Evolutionary conservation across 2,797 vertebrate genomes (phyloP).

Genomic region (Mormyrops boulengeri): DNA sequence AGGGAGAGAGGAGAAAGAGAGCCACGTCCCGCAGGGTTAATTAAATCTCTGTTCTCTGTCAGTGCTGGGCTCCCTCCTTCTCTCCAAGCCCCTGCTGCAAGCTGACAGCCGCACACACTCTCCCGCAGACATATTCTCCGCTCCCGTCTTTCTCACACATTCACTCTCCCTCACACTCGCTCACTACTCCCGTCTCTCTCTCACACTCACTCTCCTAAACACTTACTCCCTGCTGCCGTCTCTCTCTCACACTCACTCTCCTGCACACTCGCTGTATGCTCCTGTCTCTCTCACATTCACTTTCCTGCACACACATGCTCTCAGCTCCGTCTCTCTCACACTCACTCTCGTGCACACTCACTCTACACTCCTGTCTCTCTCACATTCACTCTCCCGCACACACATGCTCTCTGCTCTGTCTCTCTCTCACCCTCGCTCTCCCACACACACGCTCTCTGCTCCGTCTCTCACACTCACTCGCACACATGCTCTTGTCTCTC

Average conservation of each 20-base stretch:
- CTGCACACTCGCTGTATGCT: neutral
- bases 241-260: neutral
- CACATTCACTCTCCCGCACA: neutral
- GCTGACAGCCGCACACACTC: constrained; percentile 40
- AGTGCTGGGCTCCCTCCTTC: constrained; percentile 42
- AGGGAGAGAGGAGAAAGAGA: constrained; percentile 15
- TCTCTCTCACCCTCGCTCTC: neutral
- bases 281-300: neutral
- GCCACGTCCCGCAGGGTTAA: constrained; percentile 57
- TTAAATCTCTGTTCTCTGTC: constrained; percentile 67
- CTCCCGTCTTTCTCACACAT: neutral
- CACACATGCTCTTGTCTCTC: neutral
- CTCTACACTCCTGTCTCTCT: too few relatives aligned
- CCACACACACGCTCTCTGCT: neutral
- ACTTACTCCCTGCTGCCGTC: neutral
- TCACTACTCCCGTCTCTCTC: neutral
- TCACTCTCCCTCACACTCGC: neutral
- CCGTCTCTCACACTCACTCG: neutral
- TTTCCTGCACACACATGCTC: neutral
- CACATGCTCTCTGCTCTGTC: neutral
- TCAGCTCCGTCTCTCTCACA: neutral
- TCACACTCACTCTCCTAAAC: neutral
- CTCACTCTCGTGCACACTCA: neutral
- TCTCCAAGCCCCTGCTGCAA: constrained; percentile 45
- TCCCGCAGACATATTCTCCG: neutral